These are phyloP conservation scores for Trematocara caparti DNA, from an alignment of 2,797 vertebrate species.

Conservation along the genomic window DNA sequence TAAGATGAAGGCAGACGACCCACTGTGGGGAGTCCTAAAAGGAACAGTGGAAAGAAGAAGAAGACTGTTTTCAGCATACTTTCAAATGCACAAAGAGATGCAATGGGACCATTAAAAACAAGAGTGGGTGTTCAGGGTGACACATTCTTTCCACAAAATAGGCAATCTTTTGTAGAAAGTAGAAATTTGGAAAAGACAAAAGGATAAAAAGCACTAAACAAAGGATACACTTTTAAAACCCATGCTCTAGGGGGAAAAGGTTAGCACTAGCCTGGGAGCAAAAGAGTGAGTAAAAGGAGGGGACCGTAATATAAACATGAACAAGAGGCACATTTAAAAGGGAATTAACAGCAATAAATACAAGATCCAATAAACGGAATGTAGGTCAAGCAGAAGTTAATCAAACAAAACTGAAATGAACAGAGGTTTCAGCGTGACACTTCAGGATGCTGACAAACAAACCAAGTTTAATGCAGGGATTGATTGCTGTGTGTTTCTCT, in stretches of 20 bases:
- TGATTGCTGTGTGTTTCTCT: slow-evolving; percentile 53
- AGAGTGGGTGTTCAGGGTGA: not conserved
- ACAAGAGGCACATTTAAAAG: not conserved
- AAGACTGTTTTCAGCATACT: not conserved
- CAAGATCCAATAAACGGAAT: not conserved
- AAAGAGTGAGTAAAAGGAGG: not conserved
- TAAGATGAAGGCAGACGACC: not conserved
- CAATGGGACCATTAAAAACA: not conserved
- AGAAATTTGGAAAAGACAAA: not conserved
- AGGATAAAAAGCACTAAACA: not conserved
- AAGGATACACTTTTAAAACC: slow-evolving; percentile 4
- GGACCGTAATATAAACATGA: not conserved
- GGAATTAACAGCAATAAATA: not conserved
- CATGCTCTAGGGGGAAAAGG: not conserved
- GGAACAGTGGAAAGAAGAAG: not conserved
- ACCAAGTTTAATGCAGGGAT: slow-evolving; percentile 43
- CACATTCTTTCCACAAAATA: slow-evolving; percentile 16
- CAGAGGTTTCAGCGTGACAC: slow-evolving; percentile 15
- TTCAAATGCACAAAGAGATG: not conserved
- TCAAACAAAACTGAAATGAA: slow-evolving; percentile 16
- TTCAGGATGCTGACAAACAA: slow-evolving; percentile 57
- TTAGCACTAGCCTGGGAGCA: not conserved
- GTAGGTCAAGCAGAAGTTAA: slow-evolving; percentile 1
- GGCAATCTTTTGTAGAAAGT: slow-evolving; percentile 6
- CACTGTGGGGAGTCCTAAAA: not conserved